These are phyloP conservation scores for Pachyseris speciosa DNA, from an alignment of 64 coral and sea anemone species.

Conservation along the genomic window DNA sequence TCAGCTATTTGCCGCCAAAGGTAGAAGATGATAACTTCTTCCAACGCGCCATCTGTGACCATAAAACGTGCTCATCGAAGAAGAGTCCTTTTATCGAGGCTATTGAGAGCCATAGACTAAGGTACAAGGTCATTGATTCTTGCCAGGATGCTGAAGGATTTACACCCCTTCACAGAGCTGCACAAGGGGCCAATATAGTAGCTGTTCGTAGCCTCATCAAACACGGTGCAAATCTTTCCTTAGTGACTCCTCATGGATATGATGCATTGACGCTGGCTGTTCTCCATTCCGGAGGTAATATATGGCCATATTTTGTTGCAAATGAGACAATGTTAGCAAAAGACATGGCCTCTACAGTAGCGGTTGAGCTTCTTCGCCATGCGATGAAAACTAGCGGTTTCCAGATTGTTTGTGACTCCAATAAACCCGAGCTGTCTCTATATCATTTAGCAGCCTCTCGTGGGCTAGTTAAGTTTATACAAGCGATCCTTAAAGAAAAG, in stretches of 20 bases:
- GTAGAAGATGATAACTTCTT: slow-evolving; percentile 17
- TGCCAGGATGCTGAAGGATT: slow-evolving; percentile 59
- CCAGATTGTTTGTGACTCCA: slow-evolving; percentile 2
- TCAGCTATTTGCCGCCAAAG: background rate
- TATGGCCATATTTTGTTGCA: background rate
- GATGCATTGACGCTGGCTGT: slow-evolving; percentile 32
- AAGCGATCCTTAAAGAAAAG: background rate
- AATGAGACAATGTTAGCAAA: background rate
- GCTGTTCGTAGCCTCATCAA: slow-evolving; percentile 11
- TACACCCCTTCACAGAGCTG: slow-evolving; percentile 63
- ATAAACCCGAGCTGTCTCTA: slow-evolving; percentile 1
- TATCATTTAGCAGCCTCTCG: slow-evolving; percentile 52
- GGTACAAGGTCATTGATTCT: slow-evolving; percentile 11
- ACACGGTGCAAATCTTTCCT: slow-evolving; percentile 13
- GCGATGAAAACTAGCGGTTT: background rate
- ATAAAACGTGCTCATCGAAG: background rate
- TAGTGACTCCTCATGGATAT: slow-evolving; percentile 14
- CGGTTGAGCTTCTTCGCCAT: slow-evolving; percentile 7
- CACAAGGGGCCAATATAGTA: slow-evolving; percentile 56
- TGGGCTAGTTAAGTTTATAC: slow-evolving; percentile 12
- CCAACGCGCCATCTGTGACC: background rate
- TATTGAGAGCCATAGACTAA: slow-evolving; percentile 20
- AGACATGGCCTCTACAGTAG: background rate
- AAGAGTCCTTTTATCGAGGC: background rate
- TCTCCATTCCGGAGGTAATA: background rate